Evolutionary conservation across 2,888 invertebrate species (phyloP), one percentile per base, ranked within the genome.

Genomic region (Kryphioiulus occultus): DNA sequence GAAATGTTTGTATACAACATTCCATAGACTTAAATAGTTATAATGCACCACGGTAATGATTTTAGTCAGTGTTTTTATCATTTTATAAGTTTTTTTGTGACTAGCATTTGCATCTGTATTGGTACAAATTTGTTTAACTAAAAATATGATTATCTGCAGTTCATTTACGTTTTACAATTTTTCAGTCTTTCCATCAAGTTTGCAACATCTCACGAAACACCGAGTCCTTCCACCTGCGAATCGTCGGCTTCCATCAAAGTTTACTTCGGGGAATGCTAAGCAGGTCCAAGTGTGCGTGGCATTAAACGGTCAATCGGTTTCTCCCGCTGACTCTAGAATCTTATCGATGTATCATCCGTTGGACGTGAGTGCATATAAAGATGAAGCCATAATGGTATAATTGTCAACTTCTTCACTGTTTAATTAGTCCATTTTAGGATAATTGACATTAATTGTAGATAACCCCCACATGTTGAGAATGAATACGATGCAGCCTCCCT

Each of bases 371-470:
- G 91, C 91, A 88, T 90, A 90, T 85, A 91, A 92, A 89, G 91
- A 91, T 89, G 91, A 92, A 88, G 91, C 91, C 32, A 92, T 92
- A 87, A 92, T 92, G 91, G 92, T 92, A 85, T 91, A 89, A 91
- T 44, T 85, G 85, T 39, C 26, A 12, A 19, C 22, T 85, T 39
- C 15, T 17, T 85, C 44, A 26, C 78, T 30, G 26, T 78, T 78
- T 26, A 78, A 26, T 53, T 78, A 78, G 78, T 78, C 78, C 26
- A 78, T 30, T 78, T 30, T 78, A 78, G 78, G 78, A 78, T 26
- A 30, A 78, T 78, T 78, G 12, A 15, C 78, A 30, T 78, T 78
- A 78, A 30, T 1, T 78, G 26, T 78, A 78, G 78, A 78, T 78
- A 78, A 30, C 30, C 7, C 22, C 78, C 78, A 78, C 26, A 4